Evolutionary conservation across 2,888 invertebrate genomes (phyloP).

Genomic region (Altica lythri): DNA sequence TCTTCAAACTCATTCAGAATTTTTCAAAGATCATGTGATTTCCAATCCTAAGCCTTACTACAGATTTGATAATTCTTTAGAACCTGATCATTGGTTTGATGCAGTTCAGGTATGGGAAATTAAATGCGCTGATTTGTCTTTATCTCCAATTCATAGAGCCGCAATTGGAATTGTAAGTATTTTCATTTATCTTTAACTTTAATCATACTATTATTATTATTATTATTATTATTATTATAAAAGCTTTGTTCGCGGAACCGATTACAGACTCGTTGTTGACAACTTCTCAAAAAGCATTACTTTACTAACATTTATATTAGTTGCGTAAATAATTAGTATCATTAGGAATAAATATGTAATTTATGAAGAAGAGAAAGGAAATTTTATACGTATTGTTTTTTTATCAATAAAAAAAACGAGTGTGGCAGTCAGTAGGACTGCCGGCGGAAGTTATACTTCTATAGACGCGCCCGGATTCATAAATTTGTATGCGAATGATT

Average conservation of each 20-base stretch:
- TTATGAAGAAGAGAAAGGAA: no score
- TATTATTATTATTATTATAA: background rate
- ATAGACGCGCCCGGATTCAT: no score
- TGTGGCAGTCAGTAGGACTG: no score
- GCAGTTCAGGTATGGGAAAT: conserved; percentile 82
- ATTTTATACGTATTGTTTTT: no score
- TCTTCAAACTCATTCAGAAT: conserved; percentile 74
- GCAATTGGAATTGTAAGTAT: conserved; percentile 77
- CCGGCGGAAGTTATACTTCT: no score
- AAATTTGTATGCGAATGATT: no score
- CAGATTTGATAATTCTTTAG: conserved; percentile 71
- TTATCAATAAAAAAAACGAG: no score
- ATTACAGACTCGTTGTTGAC: no score
- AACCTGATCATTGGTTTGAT: conserved; percentile 90
- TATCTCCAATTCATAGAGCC: conserved; percentile 93
- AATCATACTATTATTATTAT: background rate
- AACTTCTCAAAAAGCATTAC: no score
- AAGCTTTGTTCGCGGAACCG: background rate
- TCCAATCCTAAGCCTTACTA: conserved; percentile 79
- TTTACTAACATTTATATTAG: no score
- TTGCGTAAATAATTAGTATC: no score
- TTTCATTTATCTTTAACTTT: conserved; percentile 1
- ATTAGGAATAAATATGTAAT: no score
- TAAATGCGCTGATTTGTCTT: conserved; percentile 87
- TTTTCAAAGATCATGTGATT: conserved; percentile 77